These are phyloP conservation scores for Myotis pilosus DNA, from an alignment of 2,797 vertebrate species.

Conservation along the genomic window DNA sequence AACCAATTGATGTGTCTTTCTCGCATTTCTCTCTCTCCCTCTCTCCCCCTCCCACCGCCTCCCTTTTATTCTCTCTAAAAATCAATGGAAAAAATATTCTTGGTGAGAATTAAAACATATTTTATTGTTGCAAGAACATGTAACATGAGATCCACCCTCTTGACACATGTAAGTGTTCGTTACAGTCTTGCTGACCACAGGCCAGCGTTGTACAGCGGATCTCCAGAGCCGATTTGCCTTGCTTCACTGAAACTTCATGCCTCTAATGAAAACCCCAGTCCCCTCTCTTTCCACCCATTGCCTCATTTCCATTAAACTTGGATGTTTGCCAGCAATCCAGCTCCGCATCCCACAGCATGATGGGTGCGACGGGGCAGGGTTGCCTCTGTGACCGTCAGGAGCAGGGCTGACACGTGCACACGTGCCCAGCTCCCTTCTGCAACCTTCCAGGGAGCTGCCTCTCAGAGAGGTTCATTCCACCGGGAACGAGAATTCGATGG, in stretches of 20 bases:
- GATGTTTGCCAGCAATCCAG: not conserved
- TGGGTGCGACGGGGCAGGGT: not conserved
- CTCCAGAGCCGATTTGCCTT: not conserved
- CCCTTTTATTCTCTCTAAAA: not conserved
- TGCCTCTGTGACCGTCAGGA: rapidly evolving
- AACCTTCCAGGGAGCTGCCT: not conserved
- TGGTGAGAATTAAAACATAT: not conserved
- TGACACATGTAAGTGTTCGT: not conserved
- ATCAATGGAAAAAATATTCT: not conserved
- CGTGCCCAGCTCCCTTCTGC: too few relatives aligned
- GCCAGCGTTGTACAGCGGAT: not conserved
- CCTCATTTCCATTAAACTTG: not conserved
- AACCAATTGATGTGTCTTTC: too few relatives aligned
- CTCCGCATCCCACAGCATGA: not conserved
- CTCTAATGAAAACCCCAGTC: not conserved
- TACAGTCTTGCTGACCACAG: too few relatives aligned
- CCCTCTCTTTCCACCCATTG: not conserved
- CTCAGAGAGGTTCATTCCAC: too few relatives aligned
- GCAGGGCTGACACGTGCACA: too few relatives aligned
- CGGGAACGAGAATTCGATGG: not conserved
- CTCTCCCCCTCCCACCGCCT: not conserved
- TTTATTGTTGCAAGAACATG: not conserved
- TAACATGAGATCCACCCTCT: not conserved
- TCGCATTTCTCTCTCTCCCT: not conserved
- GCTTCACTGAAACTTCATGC: not conserved